These are phyloP conservation scores for Tinea pellionella DNA, from an alignment of 2,888 invertebrate genomes.

Conservation along the genomic window DNA sequence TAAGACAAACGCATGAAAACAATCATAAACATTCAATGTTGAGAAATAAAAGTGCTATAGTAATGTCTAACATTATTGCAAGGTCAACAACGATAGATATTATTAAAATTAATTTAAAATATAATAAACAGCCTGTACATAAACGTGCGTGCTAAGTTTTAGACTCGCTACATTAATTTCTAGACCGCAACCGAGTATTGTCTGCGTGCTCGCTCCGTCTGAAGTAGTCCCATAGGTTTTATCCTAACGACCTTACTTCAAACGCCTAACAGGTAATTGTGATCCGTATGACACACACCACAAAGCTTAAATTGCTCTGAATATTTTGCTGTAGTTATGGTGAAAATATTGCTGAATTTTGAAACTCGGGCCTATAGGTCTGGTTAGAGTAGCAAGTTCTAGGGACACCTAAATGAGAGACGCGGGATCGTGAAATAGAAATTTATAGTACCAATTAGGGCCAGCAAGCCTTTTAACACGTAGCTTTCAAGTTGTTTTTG, in stretches of 20 bases:
- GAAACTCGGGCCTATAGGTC: neutral
- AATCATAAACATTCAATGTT: too few species aligned
- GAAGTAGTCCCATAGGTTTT: slow-evolving; percentile 26
- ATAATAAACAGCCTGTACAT: slow-evolving; percentile 7
- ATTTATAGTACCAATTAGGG: slow-evolving; percentile 7
- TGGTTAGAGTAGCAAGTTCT: neutral
- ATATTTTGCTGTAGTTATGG: neutral
- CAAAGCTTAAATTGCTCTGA: neutral
- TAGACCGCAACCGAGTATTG: slow-evolving; percentile 39
- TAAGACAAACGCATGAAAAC: too few species aligned
- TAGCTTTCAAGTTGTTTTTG: neutral
- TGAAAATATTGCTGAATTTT: neutral
- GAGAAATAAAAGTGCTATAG: too few species aligned
- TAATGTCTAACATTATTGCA: too few species aligned
- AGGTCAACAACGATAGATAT: too few species aligned
- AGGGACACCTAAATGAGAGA: slow-evolving; percentile 7
- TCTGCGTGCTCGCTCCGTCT: slow-evolving; percentile 51
- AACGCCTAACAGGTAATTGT: neutral
- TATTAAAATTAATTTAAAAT: too few species aligned
- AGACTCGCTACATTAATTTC: slow-evolving; percentile 59
- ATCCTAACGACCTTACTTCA: slow-evolving; percentile 20
- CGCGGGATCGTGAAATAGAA: neutral
- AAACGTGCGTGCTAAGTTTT: slow-evolving; percentile 47
- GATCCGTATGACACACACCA: too few species aligned
- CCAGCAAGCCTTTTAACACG: neutral